Conservation (phyloP, 2,797 vertebrate genomes). For the Notamacropus eugenii region DNA sequence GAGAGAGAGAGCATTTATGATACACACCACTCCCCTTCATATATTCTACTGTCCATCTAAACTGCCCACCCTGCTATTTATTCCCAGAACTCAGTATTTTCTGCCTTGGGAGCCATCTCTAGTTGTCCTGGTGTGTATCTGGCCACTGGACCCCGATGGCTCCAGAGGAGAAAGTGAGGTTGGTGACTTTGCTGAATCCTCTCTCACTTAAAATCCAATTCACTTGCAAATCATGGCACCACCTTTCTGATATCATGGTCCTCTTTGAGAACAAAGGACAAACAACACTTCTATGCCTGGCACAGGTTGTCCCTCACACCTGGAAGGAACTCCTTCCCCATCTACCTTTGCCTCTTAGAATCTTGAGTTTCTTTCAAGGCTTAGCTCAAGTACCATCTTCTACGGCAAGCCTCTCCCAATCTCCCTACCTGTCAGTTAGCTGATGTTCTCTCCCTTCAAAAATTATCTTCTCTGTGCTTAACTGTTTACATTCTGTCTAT, state of each 20-base stretch:
- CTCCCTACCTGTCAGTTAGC: background rate
- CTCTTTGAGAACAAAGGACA: too few relatives aligned
- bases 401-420: background rate
- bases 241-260: too few relatives aligned
- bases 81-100: background rate
- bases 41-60: background rate
- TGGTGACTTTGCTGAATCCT: too few relatives aligned
- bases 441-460: background rate
- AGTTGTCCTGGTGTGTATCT: too few relatives aligned
- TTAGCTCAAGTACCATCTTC: background rate
- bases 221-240: too few relatives aligned
- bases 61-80: background rate
- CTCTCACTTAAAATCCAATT: too few relatives aligned
- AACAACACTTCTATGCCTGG: background rate
- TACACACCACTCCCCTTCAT: background rate
- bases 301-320: background rate
- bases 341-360: background rate
- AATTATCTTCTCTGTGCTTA: background rate
- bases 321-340: background rate
- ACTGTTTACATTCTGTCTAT: background rate
- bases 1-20: background rate
- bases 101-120: background rate
- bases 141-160: too few relatives aligned
- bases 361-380: background rate
- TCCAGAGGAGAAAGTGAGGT: too few relatives aligned